Evolutionary conservation across 2,113 vertebrate species (phyloP).

Genomic region (Silurus meridionalis): DNA sequence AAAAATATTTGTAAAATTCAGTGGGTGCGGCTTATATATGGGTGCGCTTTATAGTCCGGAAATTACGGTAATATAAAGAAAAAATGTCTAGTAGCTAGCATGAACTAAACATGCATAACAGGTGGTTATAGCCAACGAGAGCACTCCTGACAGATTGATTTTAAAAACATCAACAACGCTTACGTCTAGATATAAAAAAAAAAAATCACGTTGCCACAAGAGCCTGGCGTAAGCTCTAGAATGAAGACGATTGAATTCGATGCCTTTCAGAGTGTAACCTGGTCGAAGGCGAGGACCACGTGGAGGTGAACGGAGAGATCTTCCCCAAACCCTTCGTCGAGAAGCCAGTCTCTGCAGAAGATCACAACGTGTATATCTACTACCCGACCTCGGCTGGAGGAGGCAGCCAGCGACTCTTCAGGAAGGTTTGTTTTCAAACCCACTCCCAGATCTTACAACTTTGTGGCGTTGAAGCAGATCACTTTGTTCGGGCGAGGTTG

Average conservation of each 20-base stretch:
- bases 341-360: slow-evolving; percentile 97
- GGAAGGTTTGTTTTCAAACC: slow-evolving; percentile 79
- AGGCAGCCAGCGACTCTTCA: slow-evolving; percentile 96
- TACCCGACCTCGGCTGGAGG: slow-evolving; percentile 96
- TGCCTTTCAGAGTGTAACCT: slow-evolving; percentile 84
- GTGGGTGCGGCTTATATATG: no score
- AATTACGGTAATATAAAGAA: no score
- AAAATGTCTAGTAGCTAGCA: no score
- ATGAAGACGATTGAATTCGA: background rate
- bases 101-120: no score
- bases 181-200: background rate
- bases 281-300: slow-evolving; percentile 95
- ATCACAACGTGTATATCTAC: slow-evolving; percentile 99
- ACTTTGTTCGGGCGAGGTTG: no score
- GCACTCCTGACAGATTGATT: no score
- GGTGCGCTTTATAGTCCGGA: no score
- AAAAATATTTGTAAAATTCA: no score
- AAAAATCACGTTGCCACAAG: background rate
- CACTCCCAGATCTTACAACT: background rate
- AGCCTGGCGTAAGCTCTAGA: background rate
- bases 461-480: background rate
- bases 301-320: slow-evolving; percentile 94
- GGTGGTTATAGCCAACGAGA: no score
- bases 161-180: background rate
- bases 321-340: slow-evolving; percentile 98